phyloP scores from a whole-genome alignment of 2,888 invertebrate species.

The Scaptomyza reducta region DNA sequence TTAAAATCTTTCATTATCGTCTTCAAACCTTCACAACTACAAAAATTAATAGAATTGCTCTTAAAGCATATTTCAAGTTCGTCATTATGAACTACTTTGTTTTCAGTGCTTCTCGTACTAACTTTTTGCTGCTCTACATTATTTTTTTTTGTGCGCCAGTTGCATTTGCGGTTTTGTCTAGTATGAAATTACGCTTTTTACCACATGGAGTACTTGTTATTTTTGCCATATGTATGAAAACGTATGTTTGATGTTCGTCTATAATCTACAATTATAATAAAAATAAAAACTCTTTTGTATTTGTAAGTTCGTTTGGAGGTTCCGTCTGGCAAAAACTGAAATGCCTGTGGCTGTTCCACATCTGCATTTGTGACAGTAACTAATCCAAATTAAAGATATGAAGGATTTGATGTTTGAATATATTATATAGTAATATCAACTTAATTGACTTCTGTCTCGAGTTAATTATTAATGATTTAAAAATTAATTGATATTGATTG shows the following conservation, averaged over 20 bases:
- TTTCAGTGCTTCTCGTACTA: too few species aligned
- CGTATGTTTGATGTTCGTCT: not conserved
- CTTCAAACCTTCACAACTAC: too few species aligned
- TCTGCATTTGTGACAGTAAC: not conserved
- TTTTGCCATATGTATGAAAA: not conserved
- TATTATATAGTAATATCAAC: not conserved
- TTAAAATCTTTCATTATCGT: too few species aligned
- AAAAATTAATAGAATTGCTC: too few species aligned
- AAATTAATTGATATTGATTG: not conserved
- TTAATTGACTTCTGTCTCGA: not conserved
- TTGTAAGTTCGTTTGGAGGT: not conserved
- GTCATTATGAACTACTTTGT: too few species aligned
- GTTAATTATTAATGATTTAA: not conserved
- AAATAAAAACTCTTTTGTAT: too few species aligned
- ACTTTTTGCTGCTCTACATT: not conserved
- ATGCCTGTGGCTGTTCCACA: not conserved
- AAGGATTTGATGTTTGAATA: too few species aligned
- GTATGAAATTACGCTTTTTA: constrained; percentile 39
- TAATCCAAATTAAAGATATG: not conserved
- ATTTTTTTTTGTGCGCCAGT: too few species aligned
- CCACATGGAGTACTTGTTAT: not conserved
- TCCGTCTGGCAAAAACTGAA: not conserved
- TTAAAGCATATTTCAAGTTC: too few species aligned
- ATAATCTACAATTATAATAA: too few species aligned
- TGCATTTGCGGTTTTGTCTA: constrained; percentile 53